Conservation (phyloP, 2,888 invertebrate species). For the Aspidiotus rigidus region DNA sequence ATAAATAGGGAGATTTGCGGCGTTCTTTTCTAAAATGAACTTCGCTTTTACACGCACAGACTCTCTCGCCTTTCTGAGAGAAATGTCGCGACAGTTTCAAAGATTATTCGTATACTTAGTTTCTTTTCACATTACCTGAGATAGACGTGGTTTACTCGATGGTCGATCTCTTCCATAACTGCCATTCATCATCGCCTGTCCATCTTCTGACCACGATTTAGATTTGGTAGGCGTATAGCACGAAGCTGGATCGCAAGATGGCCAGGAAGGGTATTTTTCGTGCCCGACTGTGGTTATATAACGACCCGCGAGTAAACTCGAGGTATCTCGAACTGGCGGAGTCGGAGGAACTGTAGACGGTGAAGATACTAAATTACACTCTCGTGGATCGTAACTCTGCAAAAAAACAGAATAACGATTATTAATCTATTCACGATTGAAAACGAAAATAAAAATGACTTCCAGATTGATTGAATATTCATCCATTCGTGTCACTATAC, state of each 20-base stretch:
- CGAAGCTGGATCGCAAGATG: slow-evolving; percentile 1
- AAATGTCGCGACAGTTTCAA: background rate
- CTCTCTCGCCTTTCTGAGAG: background rate
- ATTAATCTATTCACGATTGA: background rate
- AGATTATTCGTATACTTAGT: background rate
- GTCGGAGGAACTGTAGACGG: slow-evolving; percentile 5
- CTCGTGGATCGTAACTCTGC: background rate
- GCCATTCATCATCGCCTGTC: background rate
- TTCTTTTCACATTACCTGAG: slow-evolving; percentile 8
- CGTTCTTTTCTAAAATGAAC: background rate
- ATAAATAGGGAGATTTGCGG: background rate
- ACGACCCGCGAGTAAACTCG: slow-evolving; percentile 8
- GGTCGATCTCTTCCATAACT: background rate
- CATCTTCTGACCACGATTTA: slow-evolving; percentile 1
- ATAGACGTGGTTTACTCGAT: background rate
- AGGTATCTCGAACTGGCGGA: slow-evolving; percentile 1
- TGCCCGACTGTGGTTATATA: slow-evolving; percentile 1
- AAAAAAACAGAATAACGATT: background rate
- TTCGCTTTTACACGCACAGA: background rate
- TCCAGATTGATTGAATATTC: background rate
- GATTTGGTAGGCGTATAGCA: background rate
- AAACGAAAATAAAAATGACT: background rate
- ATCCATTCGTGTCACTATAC: too few relatives aligned
- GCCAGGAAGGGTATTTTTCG: slow-evolving; percentile 11
- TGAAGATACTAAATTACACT: slow-evolving; percentile 1